phyloP scores from a whole-genome alignment of 2,888 invertebrate species.

The Mimachlamys varia region DNA sequence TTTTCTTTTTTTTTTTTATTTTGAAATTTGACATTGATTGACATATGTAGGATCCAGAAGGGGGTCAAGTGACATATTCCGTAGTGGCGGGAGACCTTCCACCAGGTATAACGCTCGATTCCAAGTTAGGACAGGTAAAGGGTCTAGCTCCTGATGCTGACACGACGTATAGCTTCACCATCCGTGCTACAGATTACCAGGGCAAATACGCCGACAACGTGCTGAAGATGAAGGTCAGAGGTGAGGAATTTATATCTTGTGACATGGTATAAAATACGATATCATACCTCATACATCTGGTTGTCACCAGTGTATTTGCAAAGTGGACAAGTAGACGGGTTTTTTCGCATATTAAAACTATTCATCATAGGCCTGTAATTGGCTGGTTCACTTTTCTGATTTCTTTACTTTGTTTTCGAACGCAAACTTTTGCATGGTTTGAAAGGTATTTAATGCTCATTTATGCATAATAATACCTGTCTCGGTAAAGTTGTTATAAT shows the following conservation, averaged over 20 bases:
- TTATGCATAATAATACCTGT: too few relatives aligned
- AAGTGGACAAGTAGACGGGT: too few relatives aligned
- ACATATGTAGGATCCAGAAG: constrained; percentile 60
- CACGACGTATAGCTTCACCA: constrained; percentile 57
- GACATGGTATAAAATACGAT: too few relatives aligned
- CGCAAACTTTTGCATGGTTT: too few relatives aligned
- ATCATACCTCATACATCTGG: too few relatives aligned
- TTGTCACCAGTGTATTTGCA: too few relatives aligned
- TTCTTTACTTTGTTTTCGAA: too few relatives aligned
- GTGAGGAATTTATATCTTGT: constrained; percentile 44
- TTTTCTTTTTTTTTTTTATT: not conserved
- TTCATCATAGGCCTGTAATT: too few relatives aligned
- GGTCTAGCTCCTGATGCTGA: constrained; percentile 63
- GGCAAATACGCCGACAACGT: constrained; percentile 61
- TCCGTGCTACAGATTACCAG: constrained; percentile 60
- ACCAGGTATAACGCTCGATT: constrained; percentile 56
- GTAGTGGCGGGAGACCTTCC: constrained; percentile 60
- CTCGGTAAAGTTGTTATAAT: too few relatives aligned
- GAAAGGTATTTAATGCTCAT: too few relatives aligned
- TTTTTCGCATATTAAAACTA: too few relatives aligned
- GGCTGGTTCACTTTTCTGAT: too few relatives aligned
- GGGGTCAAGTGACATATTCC: constrained; percentile 52
- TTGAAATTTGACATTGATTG: not conserved
- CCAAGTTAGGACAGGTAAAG: constrained; percentile 51
- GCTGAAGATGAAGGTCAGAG: constrained; percentile 58